Evolutionary conservation across 2,113 vertebrate species (phyloP).

Genomic region (Petaurus breviceps): DNA sequence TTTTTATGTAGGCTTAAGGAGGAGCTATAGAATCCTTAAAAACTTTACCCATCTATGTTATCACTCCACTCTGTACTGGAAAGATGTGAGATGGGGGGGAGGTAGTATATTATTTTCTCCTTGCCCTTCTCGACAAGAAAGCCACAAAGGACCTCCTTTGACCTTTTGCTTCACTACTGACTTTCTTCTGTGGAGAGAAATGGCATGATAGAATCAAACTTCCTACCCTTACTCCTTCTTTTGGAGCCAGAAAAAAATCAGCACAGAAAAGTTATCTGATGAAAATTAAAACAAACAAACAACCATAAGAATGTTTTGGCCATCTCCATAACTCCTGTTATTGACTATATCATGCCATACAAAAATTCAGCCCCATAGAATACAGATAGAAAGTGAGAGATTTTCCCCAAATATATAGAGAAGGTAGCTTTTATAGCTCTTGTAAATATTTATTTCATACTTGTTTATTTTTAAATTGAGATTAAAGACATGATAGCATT

Average conservation of each 20-base stretch:
- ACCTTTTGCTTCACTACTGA: background rate
- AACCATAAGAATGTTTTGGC: background rate
- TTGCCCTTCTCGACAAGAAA: background rate
- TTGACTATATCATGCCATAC: background rate
- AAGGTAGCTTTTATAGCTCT: background rate
- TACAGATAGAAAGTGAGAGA: background rate
- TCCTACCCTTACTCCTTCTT: background rate
- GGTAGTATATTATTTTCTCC: background rate
- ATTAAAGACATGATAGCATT: background rate
- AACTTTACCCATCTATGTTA: background rate
- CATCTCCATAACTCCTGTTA: background rate
- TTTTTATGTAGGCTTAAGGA: background rate
- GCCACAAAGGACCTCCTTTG: background rate
- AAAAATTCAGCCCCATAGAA: background rate
- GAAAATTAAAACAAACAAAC: background rate
- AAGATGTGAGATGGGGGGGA: background rate
- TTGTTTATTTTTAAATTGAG: slow-evolving; percentile 19
- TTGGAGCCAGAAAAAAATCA: background rate
- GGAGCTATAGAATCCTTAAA: background rate
- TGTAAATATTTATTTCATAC: background rate
- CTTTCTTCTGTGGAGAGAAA: background rate
- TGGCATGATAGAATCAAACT: background rate
- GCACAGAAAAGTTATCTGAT: background rate
- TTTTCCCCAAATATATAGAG: background rate
- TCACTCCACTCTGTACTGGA: background rate